These are phyloP conservation scores for Dunckerocampus dactyliophorus DNA, from an alignment of 2,113 vertebrate genomes.

Conservation along the genomic window DNA sequence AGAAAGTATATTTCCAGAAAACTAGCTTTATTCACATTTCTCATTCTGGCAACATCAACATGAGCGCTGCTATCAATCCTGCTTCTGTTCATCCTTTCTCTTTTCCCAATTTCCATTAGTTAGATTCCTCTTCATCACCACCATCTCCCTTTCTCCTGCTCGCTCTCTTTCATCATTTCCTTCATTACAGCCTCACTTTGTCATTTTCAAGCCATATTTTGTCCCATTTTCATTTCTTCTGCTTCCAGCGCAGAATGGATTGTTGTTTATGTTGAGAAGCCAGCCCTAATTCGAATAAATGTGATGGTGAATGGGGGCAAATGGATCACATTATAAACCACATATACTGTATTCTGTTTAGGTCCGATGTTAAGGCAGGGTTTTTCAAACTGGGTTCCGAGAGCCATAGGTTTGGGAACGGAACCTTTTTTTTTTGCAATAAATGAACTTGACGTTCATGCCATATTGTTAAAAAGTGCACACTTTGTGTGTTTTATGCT, in stretches of 20 bases:
- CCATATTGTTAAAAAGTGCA: no score
- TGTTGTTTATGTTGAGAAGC: slow-evolving; percentile 8
- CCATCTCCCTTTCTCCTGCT: background rate
- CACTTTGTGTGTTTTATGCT: no score
- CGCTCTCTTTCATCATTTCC: slow-evolving; percentile 29
- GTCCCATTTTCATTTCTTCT: slow-evolving; percentile 29
- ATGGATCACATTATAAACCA: background rate
- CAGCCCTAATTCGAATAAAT: background rate
- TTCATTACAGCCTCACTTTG: slow-evolving; percentile 18
- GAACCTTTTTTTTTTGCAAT: no score
- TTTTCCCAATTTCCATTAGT: slow-evolving; percentile 10
- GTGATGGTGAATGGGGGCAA: background rate
- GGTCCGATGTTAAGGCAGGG: no score
- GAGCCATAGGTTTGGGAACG: no score
- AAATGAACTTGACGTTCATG: no score
- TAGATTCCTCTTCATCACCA: slow-evolving; percentile 1
- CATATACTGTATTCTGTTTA: background rate
- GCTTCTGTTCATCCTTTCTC: slow-evolving; percentile 2
- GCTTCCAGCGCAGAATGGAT: slow-evolving; percentile 10
- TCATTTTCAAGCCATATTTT: slow-evolving; percentile 25
- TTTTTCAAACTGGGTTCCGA: no score
- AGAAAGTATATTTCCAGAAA: background rate
- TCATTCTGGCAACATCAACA: background rate
- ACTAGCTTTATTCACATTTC: background rate
- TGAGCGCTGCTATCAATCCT: slow-evolving; percentile 16